A percentile compares a stretch with the other conserved stretches of the same genome.
Conservation (phyloP, 2,113 vertebrate species). For the Camelus bactrianus region DNA sequence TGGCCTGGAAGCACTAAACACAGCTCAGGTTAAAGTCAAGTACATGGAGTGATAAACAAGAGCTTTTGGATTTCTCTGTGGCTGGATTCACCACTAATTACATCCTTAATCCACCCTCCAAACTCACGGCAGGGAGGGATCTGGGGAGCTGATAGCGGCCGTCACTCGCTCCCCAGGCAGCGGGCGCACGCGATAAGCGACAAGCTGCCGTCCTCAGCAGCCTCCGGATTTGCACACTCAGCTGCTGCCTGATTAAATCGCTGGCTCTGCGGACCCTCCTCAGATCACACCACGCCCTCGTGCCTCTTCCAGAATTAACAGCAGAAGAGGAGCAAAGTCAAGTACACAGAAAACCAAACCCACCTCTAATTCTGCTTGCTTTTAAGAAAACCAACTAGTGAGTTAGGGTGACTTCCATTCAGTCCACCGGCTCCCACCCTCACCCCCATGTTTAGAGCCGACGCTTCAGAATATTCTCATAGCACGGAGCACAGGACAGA, state of each 20-base stretch:
- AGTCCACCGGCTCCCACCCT: neutral
- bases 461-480: accelerated
- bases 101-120: neutral
- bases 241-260: neutral
- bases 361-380: neutral
- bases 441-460: neutral
- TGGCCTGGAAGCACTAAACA: neutral
- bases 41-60: neutral
- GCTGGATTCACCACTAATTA: neutral
- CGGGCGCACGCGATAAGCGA: accelerated
- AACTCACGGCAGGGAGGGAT: neutral
- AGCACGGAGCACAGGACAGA: accelerated
- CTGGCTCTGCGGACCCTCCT: neutral
- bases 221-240: neutral
- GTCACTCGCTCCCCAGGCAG: neutral
- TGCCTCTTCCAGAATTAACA: neutral
- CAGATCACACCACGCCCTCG: neutral
- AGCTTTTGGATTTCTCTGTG: neutral
- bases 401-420: neutral
- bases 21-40: neutral
- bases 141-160: neutral
- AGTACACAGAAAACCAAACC: constrained; percentile 19
- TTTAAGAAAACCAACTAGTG: neutral
- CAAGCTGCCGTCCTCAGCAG: neutral
- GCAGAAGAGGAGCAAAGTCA: constrained; percentile 30